Evolutionary conservation across 2,888 invertebrate species (phyloP).

Genomic region (Chalcis sispes): DNA sequence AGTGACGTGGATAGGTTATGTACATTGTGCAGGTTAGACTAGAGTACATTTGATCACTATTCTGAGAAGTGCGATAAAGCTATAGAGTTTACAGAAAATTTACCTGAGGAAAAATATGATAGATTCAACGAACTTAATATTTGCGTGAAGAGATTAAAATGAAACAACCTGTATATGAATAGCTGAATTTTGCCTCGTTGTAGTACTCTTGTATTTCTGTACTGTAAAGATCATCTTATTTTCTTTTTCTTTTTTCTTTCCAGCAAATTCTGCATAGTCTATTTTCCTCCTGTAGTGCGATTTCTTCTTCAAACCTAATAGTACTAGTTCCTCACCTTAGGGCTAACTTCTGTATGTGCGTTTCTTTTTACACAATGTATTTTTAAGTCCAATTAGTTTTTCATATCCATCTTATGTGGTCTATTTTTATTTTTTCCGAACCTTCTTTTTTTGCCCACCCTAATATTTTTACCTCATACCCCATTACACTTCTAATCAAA

Average conservation of each 20-base stretch:
- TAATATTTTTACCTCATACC: conserved; percentile 44
- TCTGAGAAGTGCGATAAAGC: no score
- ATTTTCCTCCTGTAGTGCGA: conserved; percentile 6
- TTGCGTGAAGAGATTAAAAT: no score
- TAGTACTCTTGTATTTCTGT: neutral
- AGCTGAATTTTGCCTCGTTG: no score
- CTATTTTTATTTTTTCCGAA: conserved; percentile 40
- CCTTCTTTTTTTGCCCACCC: conserved; percentile 40
- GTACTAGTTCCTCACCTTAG: conserved; percentile 32
- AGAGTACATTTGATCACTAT: no score
- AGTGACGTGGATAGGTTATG: no score
- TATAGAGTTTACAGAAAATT: no score
- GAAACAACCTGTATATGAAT: no score
- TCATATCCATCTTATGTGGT: conserved; percentile 41
- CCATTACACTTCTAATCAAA: conserved; percentile 30
- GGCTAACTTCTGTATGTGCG: conserved; percentile 3
- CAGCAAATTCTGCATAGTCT: conserved; percentile 36
- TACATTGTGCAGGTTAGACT: no score
- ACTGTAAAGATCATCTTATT: neutral
- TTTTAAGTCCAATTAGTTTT: conserved; percentile 37
- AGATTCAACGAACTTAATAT: no score
- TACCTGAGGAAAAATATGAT: no score
- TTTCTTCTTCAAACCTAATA: conserved; percentile 32
- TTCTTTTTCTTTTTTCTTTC: conserved; percentile 14
- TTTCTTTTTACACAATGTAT: conserved; percentile 33